These are phyloP conservation scores for Epizoanthus ramosus DNA, from an alignment of 92 coral and sea anemone genomes.

Conservation along the genomic window DNA sequence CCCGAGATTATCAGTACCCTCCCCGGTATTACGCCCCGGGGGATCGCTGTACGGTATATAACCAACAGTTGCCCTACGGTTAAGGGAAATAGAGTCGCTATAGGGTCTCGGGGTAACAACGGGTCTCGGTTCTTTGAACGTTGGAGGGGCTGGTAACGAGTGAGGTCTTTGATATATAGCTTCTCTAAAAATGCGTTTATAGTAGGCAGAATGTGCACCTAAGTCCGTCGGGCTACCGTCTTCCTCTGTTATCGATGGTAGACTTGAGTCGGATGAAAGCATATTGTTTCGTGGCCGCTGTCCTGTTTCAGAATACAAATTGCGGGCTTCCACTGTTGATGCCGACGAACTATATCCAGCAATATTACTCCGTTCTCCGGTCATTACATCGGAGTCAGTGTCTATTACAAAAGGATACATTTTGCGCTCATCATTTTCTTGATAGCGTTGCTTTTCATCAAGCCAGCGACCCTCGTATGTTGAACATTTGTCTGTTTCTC, in stretches of 20 bases:
- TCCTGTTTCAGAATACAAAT: not conserved
- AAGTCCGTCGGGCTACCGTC: not conserved
- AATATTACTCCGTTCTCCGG: not conserved
- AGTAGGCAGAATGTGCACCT: conserved; percentile 23
- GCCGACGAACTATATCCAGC: not conserved
- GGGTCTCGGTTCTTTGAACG: conserved; percentile 33
- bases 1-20: conserved; percentile 25
- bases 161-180: conserved; percentile 47
- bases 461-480: not conserved
- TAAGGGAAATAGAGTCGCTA: conserved; percentile 43
- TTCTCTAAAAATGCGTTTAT: conserved; percentile 37
- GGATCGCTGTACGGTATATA: not conserved
- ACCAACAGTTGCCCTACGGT: conserved; percentile 26
- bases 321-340: not conserved
- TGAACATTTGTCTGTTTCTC: not conserved
- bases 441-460: not conserved
- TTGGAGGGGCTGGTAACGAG: conserved; percentile 52
- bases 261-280: conserved; percentile 39
- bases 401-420: not conserved
- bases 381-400: not conserved
- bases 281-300: not conserved
- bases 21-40: not conserved
- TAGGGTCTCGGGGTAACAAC: conserved; percentile 41
- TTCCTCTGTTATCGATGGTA: conserved; percentile 60
- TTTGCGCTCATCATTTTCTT: not conserved